phyloP scores from a whole-genome alignment of 1,140 invertebrate species.

The Octopus sinensis region DNA sequence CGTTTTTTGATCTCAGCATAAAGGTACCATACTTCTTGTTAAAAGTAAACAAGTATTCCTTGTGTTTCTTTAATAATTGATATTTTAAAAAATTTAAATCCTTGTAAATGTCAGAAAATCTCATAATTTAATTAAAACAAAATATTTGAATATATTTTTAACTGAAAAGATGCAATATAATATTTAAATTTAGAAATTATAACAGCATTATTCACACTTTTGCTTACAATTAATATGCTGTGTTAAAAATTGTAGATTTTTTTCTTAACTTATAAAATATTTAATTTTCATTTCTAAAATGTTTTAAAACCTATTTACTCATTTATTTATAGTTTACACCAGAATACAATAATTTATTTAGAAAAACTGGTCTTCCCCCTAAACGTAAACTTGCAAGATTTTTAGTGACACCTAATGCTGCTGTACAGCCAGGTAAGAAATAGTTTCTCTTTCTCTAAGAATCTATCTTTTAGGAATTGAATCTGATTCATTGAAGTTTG shows the following conservation, averaged over 20 bases:
- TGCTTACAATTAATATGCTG: not conserved
- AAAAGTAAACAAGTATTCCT: too few species aligned
- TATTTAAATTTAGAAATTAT: too few species aligned
- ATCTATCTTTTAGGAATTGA: too few species aligned
- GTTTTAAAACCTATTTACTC: conserved; percentile 14
- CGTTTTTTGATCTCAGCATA: too few species aligned
- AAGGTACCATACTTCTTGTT: too few species aligned
- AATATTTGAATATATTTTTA: too few species aligned
- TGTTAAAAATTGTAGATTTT: not conserved
- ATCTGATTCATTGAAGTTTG: too few species aligned
- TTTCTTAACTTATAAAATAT: not conserved
- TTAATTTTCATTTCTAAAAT: not conserved
- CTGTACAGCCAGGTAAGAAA: conserved; percentile 71
- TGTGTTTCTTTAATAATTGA: too few species aligned
- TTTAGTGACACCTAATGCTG: conserved; percentile 79
- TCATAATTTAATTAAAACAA: too few species aligned
- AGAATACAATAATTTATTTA: conserved; percentile 82
- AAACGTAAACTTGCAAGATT: conserved; percentile 83
- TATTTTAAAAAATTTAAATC: too few species aligned
- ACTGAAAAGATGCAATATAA: too few species aligned
- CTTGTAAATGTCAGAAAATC: too few species aligned
- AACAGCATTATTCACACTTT: not conserved
- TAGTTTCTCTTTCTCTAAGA: not conserved
- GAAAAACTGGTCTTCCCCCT: conserved; percentile 80
- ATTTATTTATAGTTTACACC: conserved; percentile 5